Evolutionary conservation across 2,888 invertebrate genomes (phyloP), one percentile per base, ranked within the genome.

Genomic region (Odontomyia ornata): DNA sequence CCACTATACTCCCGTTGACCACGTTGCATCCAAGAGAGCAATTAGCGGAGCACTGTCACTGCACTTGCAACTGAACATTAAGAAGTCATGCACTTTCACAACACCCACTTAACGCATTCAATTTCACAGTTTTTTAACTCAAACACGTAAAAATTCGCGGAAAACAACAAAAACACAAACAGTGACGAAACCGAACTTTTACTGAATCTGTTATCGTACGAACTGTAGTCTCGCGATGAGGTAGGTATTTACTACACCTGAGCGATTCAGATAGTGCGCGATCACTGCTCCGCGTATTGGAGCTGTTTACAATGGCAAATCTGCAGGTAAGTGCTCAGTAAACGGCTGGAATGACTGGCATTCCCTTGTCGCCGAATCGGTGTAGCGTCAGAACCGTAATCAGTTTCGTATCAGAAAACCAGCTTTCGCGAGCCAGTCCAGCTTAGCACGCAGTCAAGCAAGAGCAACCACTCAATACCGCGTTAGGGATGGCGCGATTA

Each of bases 291-390:
- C 18, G n/a, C 60, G 7, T 13, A 60, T 60, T 25, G 7, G 5
- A 18, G 25, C 25, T 13, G 25, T 21, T 18, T 23, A 36, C 36
- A 36, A 36, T 5, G 9, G 36, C 36, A 36, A 36, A 36, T 36
- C 36, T 3, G 36, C 36, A 9, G 9, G 36, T 36, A 36, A 36
- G 9, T 36, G 9, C 21, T 23, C 25, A 23, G 60, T 0, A 23
- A 7, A 25, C 23, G 18, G 25, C 25, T 60, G 60, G 60, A 60
- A 60, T 60, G 60, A 60, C 60, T 60, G 60, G 25, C 60, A 23
- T 60, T 60, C 60, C 9, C 21, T 7, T 7, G 60, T 25, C 23
- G 60, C 36, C 36, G 36, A 36, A 36, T 36, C 5, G 36, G 36
- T 5, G 9, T 5, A 36, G 3, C 60, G 60, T 25, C 60, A 18